A percentile compares a stretch with the other conserved stretches of the same genome.
phyloP scores from a whole-genome alignment of 2,888 invertebrate genomes.

The Erebia palarica region DNA sequence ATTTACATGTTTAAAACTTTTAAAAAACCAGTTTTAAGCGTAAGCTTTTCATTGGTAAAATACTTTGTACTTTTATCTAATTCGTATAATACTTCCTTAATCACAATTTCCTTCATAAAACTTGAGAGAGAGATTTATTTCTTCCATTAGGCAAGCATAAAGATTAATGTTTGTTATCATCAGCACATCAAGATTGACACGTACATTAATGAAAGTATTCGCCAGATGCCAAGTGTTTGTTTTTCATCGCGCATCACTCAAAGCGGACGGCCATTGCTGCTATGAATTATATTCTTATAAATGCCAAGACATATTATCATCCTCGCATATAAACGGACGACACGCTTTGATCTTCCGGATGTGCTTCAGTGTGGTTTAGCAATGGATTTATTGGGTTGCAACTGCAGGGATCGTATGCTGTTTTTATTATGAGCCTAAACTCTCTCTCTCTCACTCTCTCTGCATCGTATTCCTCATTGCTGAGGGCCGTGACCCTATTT shows the following conservation, averaged over 20 bases:
- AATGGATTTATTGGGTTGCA: conserved; percentile 14
- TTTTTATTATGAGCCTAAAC: too few relatives aligned
- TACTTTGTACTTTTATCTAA: neutral
- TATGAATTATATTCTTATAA: conserved; percentile 41
- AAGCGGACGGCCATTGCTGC: conserved; percentile 29
- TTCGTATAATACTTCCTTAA: neutral
- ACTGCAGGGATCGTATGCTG: conserved; percentile 8
- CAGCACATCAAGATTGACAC: conserved; percentile 32
- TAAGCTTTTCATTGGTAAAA: too few relatives aligned
- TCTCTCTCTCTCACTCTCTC: too few relatives aligned
- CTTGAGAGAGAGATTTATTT: neutral
- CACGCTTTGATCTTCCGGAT: conserved; percentile 38
- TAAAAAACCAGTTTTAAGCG: too few relatives aligned
- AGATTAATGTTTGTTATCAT: conserved; percentile 10
- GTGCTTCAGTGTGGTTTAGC: conserved; percentile 12
- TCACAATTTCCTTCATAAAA: neutral
- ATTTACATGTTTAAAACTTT: too few relatives aligned
- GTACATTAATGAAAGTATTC: conserved; percentile 35
- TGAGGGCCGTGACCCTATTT: too few relatives aligned
- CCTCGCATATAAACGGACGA: conserved; percentile 31
- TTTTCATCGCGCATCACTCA: conserved; percentile 37
- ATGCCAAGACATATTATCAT: conserved; percentile 38
- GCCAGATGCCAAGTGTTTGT: conserved; percentile 40
- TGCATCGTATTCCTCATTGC: too few relatives aligned
- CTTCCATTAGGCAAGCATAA: conserved; percentile 9